phyloP scores from a whole-genome alignment of 2,113 vertebrate species.

The Bucco capensis region DNA sequence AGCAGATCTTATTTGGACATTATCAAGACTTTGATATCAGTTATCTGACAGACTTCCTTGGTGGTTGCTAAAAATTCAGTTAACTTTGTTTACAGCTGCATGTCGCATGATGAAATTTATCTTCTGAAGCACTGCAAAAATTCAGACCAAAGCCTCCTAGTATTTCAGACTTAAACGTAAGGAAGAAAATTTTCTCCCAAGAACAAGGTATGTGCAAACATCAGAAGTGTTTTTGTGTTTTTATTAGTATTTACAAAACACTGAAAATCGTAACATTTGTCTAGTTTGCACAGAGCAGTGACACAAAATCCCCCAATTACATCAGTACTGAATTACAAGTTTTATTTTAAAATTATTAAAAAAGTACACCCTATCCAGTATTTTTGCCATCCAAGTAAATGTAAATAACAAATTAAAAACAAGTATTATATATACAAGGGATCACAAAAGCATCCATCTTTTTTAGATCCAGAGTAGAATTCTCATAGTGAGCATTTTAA shows the following conservation, averaged over 20 bases:
- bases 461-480: background rate
- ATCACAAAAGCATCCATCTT: background rate
- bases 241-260: conserved; percentile 54
- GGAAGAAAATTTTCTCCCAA: background rate
- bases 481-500: background rate
- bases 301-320: background rate
- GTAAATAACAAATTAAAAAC: background rate
- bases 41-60: background rate
- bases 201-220: background rate
- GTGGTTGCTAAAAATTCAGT: background rate
- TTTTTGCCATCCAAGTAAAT: background rate
- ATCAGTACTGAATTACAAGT: background rate
- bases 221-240: background rate
- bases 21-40: background rate
- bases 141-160: background rate
- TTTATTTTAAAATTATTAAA: conserved; percentile 16
- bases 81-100: background rate
- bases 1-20: background rate
- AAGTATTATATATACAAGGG: background rate
- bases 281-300: background rate
- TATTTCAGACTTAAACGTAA: background rate
- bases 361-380: background rate
- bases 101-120: background rate
- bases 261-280: background rate
- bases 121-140: background rate